Evolutionary conservation across 2,797 vertebrate species (phyloP), one percentile per base, ranked within the genome.

Genomic region (Hirundo rustica): DNA sequence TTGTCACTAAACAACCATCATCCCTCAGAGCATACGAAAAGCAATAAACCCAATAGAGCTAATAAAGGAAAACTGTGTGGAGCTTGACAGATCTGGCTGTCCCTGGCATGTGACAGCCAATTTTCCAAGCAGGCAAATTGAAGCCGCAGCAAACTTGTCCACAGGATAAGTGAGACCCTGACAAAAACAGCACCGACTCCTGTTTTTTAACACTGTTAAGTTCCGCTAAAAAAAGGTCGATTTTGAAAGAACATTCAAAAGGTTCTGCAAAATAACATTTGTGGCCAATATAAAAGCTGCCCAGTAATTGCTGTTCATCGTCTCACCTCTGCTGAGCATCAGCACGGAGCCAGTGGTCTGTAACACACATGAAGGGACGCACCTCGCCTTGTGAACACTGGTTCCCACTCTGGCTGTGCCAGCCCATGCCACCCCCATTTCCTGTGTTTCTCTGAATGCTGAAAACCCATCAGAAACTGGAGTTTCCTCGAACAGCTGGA

Each of bases 31-130:
- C 95, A 75, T 65, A 34, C 61, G 85, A 85, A 92, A 95, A 89
- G 96, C 96, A 96, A 97, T 96, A 96, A 96, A 97, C 44, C 87
- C 82, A 77, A 91, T 85, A 88, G 93, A 96, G 89, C 94, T 96
- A 96, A 97, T 96, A 91, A 96, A 96, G 94, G 96, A 83, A 66
- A 92, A 85, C 76, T 68, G 72, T 53, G 54, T 77, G 78, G 87
- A 89, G 88, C 78, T 87, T 97, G 97, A 97, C 89, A 36, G 96
- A 97, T 97, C 93, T 94, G 95, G 86, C 96, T 91, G 96, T 95
- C 97, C 96, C 92, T 54, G 87, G 96, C 88, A 75, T 93, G 90
- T 95, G 97, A 97, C 16, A 95, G 96, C 89, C 95, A 57, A 73
- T 89, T 96, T 96, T 75, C 94, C 95, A 77, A 47, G 57, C 89